phyloP scores from a whole-genome alignment of 53 echinoderm and acorn worm genomes.

The Holothuria scabra region DNA sequence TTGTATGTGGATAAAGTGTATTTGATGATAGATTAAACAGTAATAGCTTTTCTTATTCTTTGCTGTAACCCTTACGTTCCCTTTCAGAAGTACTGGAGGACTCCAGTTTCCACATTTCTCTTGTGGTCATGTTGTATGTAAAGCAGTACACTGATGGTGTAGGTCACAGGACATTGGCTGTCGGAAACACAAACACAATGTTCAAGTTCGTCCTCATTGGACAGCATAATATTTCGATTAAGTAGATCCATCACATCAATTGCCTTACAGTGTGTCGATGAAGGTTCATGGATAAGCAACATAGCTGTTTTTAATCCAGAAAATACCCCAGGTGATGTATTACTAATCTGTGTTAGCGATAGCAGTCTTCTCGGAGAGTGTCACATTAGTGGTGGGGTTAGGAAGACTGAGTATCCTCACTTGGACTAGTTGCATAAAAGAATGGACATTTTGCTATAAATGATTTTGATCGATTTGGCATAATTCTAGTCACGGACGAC shows the following conservation, averaged over 20 bases:
- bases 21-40: neutral
- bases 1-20: neutral
- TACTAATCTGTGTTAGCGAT: neutral
- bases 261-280: neutral
- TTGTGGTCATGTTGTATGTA: conserved; percentile 3
- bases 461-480: neutral
- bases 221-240: neutral
- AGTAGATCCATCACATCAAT: neutral
- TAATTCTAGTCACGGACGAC: neutral
- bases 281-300: conserved; percentile 5
- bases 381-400: neutral
- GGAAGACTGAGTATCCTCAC: neutral
- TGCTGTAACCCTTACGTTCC: neutral
- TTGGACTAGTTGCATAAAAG: neutral
- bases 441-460: neutral
- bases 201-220: neutral
- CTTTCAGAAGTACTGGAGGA: neutral
- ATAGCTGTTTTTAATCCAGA: neutral
- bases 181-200: neutral
- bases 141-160: neutral
- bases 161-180: neutral
- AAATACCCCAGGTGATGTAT: neutral
- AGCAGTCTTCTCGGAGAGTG: neutral
- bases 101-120: neutral
- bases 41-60: neutral